Conservation (phyloP, 2,888 invertebrate genomes). For the Drosophila neonasuta region DNA sequence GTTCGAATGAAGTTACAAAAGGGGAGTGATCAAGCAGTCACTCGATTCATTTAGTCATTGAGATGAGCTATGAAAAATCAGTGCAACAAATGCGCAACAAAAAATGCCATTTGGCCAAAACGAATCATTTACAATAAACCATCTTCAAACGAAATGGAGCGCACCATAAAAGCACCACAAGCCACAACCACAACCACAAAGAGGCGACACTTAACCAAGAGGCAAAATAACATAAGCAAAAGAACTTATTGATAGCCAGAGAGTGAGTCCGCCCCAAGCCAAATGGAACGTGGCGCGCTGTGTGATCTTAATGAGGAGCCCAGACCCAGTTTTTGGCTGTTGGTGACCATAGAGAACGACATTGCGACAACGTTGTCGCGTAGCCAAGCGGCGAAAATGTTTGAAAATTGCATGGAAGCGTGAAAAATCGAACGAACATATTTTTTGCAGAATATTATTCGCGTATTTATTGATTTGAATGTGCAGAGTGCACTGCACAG, state of each 20-base stretch:
- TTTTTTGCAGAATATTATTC: slow-evolving; percentile 43
- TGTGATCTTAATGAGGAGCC: slow-evolving; percentile 71
- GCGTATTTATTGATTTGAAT: slow-evolving; percentile 60
- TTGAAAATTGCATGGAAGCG: slow-evolving; percentile 71
- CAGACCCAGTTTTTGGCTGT: slow-evolving; percentile 31
- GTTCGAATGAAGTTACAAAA: background rate
- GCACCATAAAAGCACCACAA: slow-evolving; percentile 48
- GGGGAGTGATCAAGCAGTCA: slow-evolving; percentile 5
- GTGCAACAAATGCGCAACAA: slow-evolving; percentile 75
- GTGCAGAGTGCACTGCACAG: slow-evolving; percentile 15
- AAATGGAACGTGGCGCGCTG: slow-evolving; percentile 69
- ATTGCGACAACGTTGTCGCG: slow-evolving; percentile 14
- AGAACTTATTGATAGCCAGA: slow-evolving; percentile 36
- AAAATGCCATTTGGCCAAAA: slow-evolving; percentile 78
- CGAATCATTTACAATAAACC: slow-evolving; percentile 80
- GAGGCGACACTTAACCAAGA: slow-evolving; percentile 40
- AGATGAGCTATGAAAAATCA: slow-evolving; percentile 72
- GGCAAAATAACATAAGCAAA: background rate
- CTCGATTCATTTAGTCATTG: slow-evolving; percentile 1
- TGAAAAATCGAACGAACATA: slow-evolving; percentile 71
- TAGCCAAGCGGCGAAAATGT: slow-evolving; percentile 54
- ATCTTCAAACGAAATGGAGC: slow-evolving; percentile 80
- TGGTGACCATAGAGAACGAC: slow-evolving; percentile 10
- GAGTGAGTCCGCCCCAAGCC: slow-evolving; percentile 26
- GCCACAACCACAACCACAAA: slow-evolving; percentile 32